Conservation (phyloP, 2,113 vertebrate species). For the Eleginops maclovinus region DNA sequence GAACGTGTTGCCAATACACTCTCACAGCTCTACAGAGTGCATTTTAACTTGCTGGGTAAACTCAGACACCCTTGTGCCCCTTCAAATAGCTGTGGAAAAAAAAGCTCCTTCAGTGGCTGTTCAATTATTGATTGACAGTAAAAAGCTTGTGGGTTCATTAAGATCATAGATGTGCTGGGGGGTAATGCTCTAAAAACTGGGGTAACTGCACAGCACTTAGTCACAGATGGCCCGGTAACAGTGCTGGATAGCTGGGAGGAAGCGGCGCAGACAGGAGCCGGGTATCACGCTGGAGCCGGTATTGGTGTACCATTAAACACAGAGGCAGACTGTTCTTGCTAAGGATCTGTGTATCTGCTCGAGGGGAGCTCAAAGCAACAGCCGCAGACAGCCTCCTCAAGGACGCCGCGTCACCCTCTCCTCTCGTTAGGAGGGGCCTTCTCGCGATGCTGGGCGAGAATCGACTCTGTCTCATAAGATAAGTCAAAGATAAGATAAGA, state of each 20-base stretch:
- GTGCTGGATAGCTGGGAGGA: constrained; percentile 76
- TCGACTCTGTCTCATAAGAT: constrained; percentile 24
- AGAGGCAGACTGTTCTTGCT: constrained; percentile 77
- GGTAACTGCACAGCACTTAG: constrained; percentile 80
- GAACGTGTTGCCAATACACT: too few relatives aligned
- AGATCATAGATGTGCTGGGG: constrained; percentile 77
- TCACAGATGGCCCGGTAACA: constrained; percentile 76
- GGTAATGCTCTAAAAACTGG: constrained; percentile 74
- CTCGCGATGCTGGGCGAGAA: constrained; percentile 56
- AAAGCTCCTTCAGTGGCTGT: constrained; percentile 72
- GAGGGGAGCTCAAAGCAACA: constrained; percentile 85
- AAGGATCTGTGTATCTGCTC: constrained; percentile 85
- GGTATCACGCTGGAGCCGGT: constrained; percentile 64
- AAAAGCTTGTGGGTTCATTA: constrained; percentile 81
- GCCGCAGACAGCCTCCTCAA: constrained; percentile 76
- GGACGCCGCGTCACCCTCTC: constrained; percentile 66
- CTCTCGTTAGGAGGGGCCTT: constrained; percentile 67
- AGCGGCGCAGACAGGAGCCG: constrained; percentile 70
- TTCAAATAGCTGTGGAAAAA: constrained; percentile 70
- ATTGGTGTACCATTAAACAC: constrained; percentile 78
- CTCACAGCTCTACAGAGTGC: constrained; percentile 9
- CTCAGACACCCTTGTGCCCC: constrained; percentile 59
- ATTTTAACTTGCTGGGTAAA: constrained; percentile 63
- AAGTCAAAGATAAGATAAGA: too few relatives aligned
- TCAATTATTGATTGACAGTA: constrained; percentile 83